Evolutionary conservation across 2,888 invertebrate genomes (phyloP).

Genomic region (Synanthedon formicaeformis): DNA sequence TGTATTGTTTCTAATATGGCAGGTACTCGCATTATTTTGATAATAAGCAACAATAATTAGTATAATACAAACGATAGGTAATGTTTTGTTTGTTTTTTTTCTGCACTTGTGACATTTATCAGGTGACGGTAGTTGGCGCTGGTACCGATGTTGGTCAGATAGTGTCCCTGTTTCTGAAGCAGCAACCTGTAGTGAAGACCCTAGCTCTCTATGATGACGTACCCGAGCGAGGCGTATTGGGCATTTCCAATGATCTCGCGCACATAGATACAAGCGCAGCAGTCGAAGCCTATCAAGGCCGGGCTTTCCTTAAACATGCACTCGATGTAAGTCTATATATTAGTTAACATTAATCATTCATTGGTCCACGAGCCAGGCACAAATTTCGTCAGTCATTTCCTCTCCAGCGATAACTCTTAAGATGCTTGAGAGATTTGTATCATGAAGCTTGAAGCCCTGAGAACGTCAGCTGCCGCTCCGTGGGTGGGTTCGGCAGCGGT

Average conservation of each 20-base stretch:
- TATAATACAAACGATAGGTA: too few relatives aligned
- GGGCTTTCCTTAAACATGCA: constrained; percentile 34
- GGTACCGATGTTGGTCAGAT: constrained; percentile 53
- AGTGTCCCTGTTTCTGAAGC: constrained; percentile 43
- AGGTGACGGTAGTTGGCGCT: constrained; percentile 54
- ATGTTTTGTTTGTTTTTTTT: too few relatives aligned
- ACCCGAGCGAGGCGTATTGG: constrained; percentile 34
- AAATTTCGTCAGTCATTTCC: too few relatives aligned
- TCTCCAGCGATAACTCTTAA: too few relatives aligned
- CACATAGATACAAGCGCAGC: constrained; percentile 53
- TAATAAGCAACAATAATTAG: too few relatives aligned
- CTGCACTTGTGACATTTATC: not conserved
- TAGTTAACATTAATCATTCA: not conserved
- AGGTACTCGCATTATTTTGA: too few relatives aligned
- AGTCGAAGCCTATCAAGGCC: constrained; percentile 49
- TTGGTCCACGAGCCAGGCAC: too few relatives aligned
- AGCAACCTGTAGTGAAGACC: constrained; percentile 37
- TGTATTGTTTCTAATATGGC: too few relatives aligned
- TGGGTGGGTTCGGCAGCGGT: too few relatives aligned
- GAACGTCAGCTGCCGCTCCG: too few relatives aligned
- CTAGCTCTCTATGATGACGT: constrained; percentile 47
- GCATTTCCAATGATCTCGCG: constrained; percentile 47
- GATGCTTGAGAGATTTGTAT: too few relatives aligned
- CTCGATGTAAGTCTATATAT: constrained; percentile 15
- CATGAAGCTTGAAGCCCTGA: too few relatives aligned